phyloP scores from a whole-genome alignment of 2,888 invertebrate genomes.

The Habroteleia sp. region DNA sequence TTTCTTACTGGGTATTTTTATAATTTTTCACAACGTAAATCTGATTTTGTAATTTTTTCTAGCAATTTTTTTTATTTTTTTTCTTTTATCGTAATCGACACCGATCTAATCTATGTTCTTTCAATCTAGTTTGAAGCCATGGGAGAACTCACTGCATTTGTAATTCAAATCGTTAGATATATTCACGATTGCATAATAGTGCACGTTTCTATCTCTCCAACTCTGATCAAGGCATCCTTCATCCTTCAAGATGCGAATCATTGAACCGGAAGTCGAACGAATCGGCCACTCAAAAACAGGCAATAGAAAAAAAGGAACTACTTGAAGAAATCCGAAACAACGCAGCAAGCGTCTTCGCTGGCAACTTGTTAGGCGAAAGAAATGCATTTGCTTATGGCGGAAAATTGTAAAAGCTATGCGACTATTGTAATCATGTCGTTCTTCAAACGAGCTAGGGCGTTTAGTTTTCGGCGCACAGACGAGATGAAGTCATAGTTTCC shows the following conservation, averaged over 20 bases:
- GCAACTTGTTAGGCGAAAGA: conserved; percentile 59
- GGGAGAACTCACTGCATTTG: conserved; percentile 24
- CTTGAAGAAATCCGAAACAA: conserved; percentile 47
- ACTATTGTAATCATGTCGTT: conserved; percentile 40
- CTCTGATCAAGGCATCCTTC: conserved; percentile 44
- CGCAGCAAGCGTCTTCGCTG: conserved; percentile 59
- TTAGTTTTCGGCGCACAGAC: conserved; percentile 31
- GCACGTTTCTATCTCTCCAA: conserved; percentile 31
- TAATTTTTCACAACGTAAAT: no score
- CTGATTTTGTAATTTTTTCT: no score
- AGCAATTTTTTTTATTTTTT: no score
- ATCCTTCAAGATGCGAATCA: conserved; percentile 61
- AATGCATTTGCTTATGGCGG: conserved; percentile 54
- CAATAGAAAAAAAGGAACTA: conserved; percentile 64
- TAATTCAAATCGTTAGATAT: conserved; percentile 45
- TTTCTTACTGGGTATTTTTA: no score
- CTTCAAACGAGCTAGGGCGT: conserved; percentile 38
- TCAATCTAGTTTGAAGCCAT: conserved; percentile 9
- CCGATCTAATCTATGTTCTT: not conserved
- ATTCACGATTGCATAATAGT: conserved; percentile 53
- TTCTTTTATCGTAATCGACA: no score
- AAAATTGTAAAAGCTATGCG: conserved; percentile 46
- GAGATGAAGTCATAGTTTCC: conserved; percentile 51
- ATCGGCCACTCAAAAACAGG: conserved; percentile 66
- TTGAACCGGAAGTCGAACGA: conserved; percentile 68